Evolutionary conservation across 1,140 invertebrate species (phyloP), one percentile per base, ranked within the genome.

Genomic region (Apis laboriosa): DNA sequence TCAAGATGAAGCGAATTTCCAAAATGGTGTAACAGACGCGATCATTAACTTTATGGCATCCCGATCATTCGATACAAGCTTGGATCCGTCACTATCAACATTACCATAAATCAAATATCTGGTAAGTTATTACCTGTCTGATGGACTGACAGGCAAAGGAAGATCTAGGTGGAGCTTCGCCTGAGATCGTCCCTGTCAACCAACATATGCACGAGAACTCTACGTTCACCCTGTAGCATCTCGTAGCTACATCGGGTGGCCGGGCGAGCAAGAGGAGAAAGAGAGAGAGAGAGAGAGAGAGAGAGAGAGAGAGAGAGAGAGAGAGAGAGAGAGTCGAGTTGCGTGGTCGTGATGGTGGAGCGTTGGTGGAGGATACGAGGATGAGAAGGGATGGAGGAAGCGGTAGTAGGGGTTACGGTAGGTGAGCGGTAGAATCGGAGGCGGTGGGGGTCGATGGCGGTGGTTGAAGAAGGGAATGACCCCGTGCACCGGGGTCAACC

Each of bases 401-500:
- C 49, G 17, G 85, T 67, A 71, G 74, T 75, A 76, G 81, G 75
- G 86, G 34, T 34, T 34, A 72, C 43, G 80, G 73, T 73, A 82
- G 80, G 28, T 64, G 79, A 64, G 55, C 43, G 60, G 76, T 78
- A 71, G 84, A 67, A 84, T 55, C 28, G 61, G 71, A 24, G 34
- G 64, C 13, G 61, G 60, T 79, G 60, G 81, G 73, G 80, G 85
- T 86, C 63, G 80, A 67, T 77, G 82, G 88, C 81, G 83, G 86
- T 85, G 89, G 83, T 85, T 86, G 87, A 90, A 89, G 88, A 90
- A 87, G 90, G 89, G 91, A 92, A 91, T 92, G 91, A 92, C 91
- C 92, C 91, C 90, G 87, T 83, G 80, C 73, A 88, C 86, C 89
- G 90, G 88, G 91, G 91, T 92, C 91, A 92, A 92, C 89, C 90